phyloP scores from a whole-genome alignment of 1,140 invertebrate genomes.

The Phocides pigmalion region DNA sequence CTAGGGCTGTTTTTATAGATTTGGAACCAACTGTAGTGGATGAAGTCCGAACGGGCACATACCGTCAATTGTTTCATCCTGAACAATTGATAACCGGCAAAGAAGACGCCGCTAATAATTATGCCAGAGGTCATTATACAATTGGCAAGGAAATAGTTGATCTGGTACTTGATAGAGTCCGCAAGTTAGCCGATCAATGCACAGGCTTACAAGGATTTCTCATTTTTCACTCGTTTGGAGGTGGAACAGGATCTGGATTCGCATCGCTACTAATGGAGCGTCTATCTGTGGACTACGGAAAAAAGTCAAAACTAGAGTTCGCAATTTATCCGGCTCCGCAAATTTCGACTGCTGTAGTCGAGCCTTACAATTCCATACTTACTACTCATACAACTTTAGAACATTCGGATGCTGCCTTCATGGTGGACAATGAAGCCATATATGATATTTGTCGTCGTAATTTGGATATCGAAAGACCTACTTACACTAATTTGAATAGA shows the following conservation, averaged over 20 bases:
- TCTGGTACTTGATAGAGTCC: constrained; percentile 90
- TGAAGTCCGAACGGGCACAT: constrained; percentile 92
- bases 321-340: constrained; percentile 95
- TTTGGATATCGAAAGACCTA: constrained; percentile 93
- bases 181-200: constrained; percentile 94
- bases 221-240: constrained; percentile 95
- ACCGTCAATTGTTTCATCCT: constrained; percentile 92
- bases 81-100: constrained; percentile 93
- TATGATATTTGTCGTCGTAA: constrained; percentile 96
- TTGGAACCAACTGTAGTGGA: constrained; percentile 93
- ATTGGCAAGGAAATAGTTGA: constrained; percentile 95
- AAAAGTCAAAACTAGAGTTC: constrained; percentile 95
- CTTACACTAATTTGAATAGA: constrained; percentile 91
- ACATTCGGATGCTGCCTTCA: constrained; percentile 94
- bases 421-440: constrained; percentile 92
- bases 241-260: constrained; percentile 95
- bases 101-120: constrained; percentile 94
- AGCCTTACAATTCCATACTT: constrained; percentile 95
- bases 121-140: constrained; percentile 93
- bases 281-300: constrained; percentile 94
- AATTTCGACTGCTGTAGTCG: constrained; percentile 94
- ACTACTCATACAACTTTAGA: constrained; percentile 93
- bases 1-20: constrained; percentile 93
- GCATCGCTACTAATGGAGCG: constrained; percentile 94
- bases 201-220: constrained; percentile 94